A percentile compares a stretch with the other conserved stretches of the same genome.
These are phyloP conservation scores for Dermochelys coriacea DNA, from an alignment of 2,797 vertebrate genomes.

Conservation along the genomic window DNA sequence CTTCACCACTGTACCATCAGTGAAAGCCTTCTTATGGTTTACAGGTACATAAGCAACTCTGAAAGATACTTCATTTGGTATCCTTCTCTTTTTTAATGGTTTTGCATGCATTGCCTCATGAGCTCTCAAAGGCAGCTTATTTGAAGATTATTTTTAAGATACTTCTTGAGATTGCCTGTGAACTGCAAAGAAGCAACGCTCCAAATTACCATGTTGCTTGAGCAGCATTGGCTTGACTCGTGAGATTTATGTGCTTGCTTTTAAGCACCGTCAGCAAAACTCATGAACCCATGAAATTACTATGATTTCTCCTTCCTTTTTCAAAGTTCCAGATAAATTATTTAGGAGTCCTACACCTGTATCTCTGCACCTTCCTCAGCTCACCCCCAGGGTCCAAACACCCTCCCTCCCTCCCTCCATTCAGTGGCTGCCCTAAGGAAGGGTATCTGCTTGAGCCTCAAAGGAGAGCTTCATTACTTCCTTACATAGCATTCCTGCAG, in stretches of 20 bases:
- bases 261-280: constrained; percentile 21
- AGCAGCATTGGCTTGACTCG: constrained; percentile 13
- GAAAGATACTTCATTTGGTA: background rate
- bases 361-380: background rate
- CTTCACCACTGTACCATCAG: background rate
- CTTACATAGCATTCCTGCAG: background rate
- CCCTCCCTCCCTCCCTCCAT: background rate
- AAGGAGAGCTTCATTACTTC: background rate
- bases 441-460: background rate
- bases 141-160: constrained; percentile 16
- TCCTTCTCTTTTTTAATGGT: background rate
- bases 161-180: background rate
- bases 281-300: background rate
- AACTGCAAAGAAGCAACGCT: background rate
- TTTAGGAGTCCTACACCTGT: background rate
- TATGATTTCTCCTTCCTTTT: background rate
- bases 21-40: background rate
- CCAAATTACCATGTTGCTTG: background rate
- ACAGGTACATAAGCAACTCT: background rate
- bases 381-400: background rate
- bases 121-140: background rate
- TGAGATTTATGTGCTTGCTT: constrained; percentile 23
- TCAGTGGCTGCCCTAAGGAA: background rate
- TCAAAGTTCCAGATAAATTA: background rate
- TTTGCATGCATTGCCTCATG: background rate